These are phyloP conservation scores for Sthenelais limicola DNA, from an alignment of 2,888 invertebrate genomes.

Conservation along the genomic window DNA sequence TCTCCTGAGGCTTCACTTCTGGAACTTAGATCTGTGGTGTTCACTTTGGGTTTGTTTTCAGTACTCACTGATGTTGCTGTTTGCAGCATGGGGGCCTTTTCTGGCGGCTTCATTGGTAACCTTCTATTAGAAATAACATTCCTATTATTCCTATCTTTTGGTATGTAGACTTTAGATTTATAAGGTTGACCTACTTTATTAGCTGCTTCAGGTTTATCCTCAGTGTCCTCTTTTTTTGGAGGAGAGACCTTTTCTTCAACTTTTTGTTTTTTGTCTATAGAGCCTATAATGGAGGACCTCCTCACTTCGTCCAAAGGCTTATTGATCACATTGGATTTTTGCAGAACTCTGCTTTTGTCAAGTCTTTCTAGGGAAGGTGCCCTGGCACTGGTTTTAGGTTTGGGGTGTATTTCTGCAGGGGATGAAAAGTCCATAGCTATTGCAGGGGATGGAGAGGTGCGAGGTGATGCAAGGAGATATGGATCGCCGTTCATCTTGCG, in stretches of 20 bases:
- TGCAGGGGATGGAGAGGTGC: too few species aligned
- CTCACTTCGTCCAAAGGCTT: not conserved
- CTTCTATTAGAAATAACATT: not conserved
- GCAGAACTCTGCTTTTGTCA: too few species aligned
- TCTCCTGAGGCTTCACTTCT: not conserved
- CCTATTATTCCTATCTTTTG: not conserved
- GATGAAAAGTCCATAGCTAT: too few species aligned
- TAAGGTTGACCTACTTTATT: not conserved
- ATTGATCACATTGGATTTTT: not conserved
- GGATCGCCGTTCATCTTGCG: constrained; percentile 14
- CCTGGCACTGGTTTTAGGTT: too few species aligned
- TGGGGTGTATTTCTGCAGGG: too few species aligned
- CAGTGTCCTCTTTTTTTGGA: not conserved
- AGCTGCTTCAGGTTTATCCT: not conserved
- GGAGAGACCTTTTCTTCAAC: too few species aligned
- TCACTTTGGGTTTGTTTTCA: not conserved
- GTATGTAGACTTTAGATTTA: not conserved
- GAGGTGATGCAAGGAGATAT: too few species aligned
- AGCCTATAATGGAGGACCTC: too few species aligned
- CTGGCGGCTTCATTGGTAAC: not conserved
- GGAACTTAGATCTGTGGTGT: not conserved
- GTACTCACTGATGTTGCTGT: not conserved
- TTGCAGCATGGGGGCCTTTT: not conserved
- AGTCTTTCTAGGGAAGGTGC: too few species aligned
- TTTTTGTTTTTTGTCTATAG: too few species aligned